Evolutionary conservation across 2,113 vertebrate species (phyloP).

Genomic region (Euleptes europaea): DNA sequence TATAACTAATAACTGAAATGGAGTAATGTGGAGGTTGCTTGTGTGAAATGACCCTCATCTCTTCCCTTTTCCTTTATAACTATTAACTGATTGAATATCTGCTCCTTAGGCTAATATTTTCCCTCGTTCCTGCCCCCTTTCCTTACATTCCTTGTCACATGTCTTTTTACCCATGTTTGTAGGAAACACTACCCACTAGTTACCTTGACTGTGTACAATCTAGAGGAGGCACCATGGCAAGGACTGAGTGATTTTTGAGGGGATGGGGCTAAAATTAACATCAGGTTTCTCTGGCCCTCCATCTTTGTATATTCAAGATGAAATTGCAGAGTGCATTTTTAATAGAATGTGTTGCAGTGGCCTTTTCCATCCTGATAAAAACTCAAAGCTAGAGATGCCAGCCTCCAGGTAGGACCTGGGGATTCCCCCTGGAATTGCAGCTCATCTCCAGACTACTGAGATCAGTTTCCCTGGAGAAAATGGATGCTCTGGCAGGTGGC

Average conservation of each 20-base stretch:
- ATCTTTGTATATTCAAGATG: no score
- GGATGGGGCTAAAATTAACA: no score
- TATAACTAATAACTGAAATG: no score
- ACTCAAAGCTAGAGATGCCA: neutral
- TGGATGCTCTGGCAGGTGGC: no score
- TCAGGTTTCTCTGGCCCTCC: neutral
- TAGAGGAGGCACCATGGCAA: neutral
- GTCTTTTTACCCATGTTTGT: constrained; percentile 30
- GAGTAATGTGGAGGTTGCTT: neutral
- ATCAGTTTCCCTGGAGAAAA: no score
- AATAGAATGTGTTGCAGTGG: neutral
- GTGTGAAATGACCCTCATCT: neutral
- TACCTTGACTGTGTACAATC: neutral
- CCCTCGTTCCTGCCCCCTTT: neutral
- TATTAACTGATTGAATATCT: neutral
- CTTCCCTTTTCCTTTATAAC: neutral
- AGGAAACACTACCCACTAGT: constrained; percentile 38
- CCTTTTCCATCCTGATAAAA: neutral
- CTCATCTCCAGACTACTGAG: no score
- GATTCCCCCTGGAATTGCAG: no score
- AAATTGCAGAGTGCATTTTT: neutral
- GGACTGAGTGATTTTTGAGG: neutral
- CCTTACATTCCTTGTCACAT: no score
- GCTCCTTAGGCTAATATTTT: neutral
- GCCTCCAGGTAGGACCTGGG: no score